phyloP scores from a whole-genome alignment of 2,888 invertebrate species.

The Drosophila longiperda region DNA sequence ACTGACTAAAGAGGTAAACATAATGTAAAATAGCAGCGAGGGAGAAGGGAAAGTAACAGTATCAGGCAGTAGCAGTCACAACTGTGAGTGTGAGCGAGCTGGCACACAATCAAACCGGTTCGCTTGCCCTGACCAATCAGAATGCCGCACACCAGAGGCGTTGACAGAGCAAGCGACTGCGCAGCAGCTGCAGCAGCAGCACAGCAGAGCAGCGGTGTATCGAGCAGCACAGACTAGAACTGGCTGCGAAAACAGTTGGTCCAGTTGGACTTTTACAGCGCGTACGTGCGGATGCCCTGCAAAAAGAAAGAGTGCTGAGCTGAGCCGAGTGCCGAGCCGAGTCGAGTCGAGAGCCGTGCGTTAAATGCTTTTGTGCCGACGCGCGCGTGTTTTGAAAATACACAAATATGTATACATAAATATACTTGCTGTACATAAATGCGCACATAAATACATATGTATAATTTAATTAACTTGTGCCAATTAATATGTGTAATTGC shows the following conservation, averaged over 20 bases:
- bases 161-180: constrained; percentile 60
- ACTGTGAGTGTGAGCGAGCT: constrained; percentile 36
- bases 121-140: constrained; percentile 50
- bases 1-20: constrained; percentile 70
- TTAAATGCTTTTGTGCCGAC: constrained; percentile 44
- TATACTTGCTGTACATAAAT: constrained; percentile 21
- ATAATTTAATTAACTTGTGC: constrained; percentile 54
- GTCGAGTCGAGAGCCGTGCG: constrained; percentile 23
- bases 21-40: constrained; percentile 59
- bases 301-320: constrained; percentile 20
- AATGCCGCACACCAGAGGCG: constrained; percentile 49
- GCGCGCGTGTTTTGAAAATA: constrained; percentile 41
- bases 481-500: constrained; percentile 44
- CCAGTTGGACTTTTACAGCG: constrained; percentile 81
- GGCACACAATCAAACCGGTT: constrained; percentile 60
- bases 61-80: constrained; percentile 10
- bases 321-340: constrained; percentile 33
- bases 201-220: constrained; percentile 16
- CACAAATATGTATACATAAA: neutral
- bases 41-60: constrained; percentile 14
- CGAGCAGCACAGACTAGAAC: constrained; percentile 36
- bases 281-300: constrained; percentile 79
- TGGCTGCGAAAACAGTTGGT: constrained; percentile 57
- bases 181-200: constrained; percentile 53
- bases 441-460: constrained; percentile 11